Conservation (phyloP, 2,113 vertebrate species). For the Apteryx mantelli region DNA sequence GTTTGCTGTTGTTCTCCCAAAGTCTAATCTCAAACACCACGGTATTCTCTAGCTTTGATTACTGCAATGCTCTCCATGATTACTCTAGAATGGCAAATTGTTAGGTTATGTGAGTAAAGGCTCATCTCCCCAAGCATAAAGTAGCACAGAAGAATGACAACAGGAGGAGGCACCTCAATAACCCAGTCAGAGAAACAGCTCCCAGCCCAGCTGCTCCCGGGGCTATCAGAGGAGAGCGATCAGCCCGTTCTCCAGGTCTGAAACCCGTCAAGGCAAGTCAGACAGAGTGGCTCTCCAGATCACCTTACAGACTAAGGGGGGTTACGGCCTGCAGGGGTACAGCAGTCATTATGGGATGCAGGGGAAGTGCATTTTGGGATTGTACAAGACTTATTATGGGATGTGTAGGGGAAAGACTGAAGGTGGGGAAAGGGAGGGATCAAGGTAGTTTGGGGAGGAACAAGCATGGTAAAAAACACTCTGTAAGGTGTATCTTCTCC, state of each 20-base stretch:
- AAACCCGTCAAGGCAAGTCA: too few species aligned
- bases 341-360: background rate
- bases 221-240: background rate
- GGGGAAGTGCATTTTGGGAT: background rate
- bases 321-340: background rate
- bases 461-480: background rate
- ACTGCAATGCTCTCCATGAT: background rate
- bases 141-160: background rate
- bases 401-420: background rate
- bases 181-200: background rate
- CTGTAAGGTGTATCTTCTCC: background rate
- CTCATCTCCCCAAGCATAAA: background rate
- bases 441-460: background rate
- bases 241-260: too few species aligned
- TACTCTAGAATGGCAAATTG: background rate
- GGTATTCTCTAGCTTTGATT: background rate
- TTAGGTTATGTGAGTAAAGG: background rate
- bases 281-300: background rate
- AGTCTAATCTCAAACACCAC: background rate
- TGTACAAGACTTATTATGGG: background rate
- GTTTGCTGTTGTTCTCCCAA: background rate
- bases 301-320: background rate
- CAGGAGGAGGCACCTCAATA: background rate
- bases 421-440: background rate
- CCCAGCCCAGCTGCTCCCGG: accelerated